phyloP scores from a whole-genome alignment of 2,113 vertebrate genomes.

The Rhea pennata region DNA sequence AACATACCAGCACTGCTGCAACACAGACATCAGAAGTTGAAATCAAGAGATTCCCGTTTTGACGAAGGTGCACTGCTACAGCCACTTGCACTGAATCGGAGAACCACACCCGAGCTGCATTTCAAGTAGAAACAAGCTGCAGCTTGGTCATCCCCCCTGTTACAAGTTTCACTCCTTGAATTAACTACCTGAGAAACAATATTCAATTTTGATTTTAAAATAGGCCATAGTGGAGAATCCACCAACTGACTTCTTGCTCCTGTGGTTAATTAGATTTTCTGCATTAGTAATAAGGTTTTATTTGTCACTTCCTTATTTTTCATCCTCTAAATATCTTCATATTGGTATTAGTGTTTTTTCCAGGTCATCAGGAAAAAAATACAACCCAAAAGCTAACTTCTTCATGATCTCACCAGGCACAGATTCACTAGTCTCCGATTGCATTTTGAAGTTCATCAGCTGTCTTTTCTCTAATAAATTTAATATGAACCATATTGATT shows the following conservation, averaged over 20 bases:
- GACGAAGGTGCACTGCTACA: background rate
- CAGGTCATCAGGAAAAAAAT: background rate
- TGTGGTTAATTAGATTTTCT: background rate
- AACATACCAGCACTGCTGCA: background rate
- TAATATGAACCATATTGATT: background rate
- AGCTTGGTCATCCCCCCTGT: background rate
- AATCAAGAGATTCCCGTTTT: background rate
- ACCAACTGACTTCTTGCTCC: background rate
- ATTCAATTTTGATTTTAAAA: background rate
- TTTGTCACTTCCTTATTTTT: background rate
- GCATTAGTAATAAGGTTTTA: background rate
- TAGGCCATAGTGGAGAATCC: accelerated
- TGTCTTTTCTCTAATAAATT: background rate
- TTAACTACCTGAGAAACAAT: background rate
- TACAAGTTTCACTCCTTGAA: background rate
- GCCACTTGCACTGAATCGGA: background rate
- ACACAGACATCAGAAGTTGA: background rate
- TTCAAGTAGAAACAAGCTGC: conserved; percentile 42
- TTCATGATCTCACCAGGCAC: background rate
- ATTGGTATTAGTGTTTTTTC: background rate
- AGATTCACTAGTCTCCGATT: background rate
- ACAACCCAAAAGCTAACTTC: background rate
- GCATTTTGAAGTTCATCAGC: background rate
- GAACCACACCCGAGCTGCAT: background rate
- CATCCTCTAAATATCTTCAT: background rate